Evolutionary conservation across 2,113 vertebrate species (phyloP).

Genomic region (Aegithalos caudatus): DNA sequence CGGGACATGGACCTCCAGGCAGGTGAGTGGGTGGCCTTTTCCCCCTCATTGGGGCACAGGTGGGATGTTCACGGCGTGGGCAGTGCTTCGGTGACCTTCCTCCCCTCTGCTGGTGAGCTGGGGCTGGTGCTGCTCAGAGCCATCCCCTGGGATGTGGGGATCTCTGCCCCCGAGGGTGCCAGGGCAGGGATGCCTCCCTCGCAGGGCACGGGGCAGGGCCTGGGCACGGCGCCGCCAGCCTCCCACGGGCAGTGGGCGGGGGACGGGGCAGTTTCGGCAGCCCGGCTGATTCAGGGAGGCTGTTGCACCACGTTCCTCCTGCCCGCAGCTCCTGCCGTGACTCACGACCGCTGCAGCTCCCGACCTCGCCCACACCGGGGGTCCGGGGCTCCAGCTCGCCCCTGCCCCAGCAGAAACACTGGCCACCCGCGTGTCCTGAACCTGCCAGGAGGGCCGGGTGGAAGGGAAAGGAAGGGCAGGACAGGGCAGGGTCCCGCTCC

Average conservation of each 20-base stretch:
- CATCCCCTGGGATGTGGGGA: accelerated
- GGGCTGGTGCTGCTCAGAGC: not conserved
- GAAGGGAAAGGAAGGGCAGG: not conserved
- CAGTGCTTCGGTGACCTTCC: not conserved
- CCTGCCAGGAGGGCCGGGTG: not conserved
- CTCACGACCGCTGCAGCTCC: not conserved
- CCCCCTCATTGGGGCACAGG: not conserved
- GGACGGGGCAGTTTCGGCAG: conserved; percentile 36
- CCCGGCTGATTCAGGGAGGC: not conserved
- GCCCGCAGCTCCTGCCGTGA: not conserved
- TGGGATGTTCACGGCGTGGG: accelerated
- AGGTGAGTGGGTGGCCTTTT: not conserved
- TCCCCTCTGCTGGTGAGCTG: not conserved
- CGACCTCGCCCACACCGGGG: not conserved
- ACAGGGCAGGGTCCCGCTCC: not conserved
- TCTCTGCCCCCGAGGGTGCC: not conserved
- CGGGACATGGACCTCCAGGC: not conserved
- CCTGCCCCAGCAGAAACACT: accelerated
- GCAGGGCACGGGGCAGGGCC: not conserved
- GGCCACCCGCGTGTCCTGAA: accelerated
- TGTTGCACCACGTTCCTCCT: not conserved
- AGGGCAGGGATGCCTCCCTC: not conserved
- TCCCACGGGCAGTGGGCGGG: not conserved
- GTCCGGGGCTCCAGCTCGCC: not conserved
- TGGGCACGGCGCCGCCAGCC: not conserved